Conservation (phyloP, 2,797 vertebrate genomes). For the Rhinella marina region DNA sequence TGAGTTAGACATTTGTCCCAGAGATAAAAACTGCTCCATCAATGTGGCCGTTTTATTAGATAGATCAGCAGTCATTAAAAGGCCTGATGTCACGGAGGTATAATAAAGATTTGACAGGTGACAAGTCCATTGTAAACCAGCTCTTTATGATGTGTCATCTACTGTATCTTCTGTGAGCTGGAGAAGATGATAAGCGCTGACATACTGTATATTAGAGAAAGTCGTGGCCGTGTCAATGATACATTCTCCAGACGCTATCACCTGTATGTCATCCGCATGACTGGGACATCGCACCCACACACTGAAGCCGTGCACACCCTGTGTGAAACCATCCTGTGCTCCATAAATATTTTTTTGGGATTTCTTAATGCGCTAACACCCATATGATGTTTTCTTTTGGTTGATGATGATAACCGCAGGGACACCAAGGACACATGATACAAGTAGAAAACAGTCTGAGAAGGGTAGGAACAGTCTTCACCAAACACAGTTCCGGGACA, state of each 20-base stretch:
- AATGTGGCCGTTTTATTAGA: too few species aligned
- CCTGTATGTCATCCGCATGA: constrained; percentile 7
- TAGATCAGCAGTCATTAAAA: too few species aligned
- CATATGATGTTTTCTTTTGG: constrained; percentile 34
- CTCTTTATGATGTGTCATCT: neutral
- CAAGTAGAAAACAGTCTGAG: neutral
- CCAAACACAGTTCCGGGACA: neutral
- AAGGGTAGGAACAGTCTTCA: neutral
- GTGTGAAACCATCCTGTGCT: neutral
- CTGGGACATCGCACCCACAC: constrained; percentile 27
- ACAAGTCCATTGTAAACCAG: neutral
- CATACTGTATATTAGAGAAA: neutral
- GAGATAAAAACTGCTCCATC: too few species aligned
- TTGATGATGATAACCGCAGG: neutral
- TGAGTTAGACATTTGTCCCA: too few species aligned
- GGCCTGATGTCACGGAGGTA: neutral
- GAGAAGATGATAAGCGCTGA: neutral
- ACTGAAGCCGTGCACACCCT: constrained; percentile 36
- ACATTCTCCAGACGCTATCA: constrained; percentile 38
- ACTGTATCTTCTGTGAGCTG: neutral
- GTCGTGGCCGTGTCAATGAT: neutral
- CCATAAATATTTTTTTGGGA: constrained; percentile 10
- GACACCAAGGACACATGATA: neutral
- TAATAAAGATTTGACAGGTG: neutral
- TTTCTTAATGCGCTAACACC: constrained; percentile 2